Evolutionary conservation across 1,140 invertebrate genomes (phyloP), one percentile per base, ranked within the genome.

Genomic region (Rhynchophorus ferrugineus): DNA sequence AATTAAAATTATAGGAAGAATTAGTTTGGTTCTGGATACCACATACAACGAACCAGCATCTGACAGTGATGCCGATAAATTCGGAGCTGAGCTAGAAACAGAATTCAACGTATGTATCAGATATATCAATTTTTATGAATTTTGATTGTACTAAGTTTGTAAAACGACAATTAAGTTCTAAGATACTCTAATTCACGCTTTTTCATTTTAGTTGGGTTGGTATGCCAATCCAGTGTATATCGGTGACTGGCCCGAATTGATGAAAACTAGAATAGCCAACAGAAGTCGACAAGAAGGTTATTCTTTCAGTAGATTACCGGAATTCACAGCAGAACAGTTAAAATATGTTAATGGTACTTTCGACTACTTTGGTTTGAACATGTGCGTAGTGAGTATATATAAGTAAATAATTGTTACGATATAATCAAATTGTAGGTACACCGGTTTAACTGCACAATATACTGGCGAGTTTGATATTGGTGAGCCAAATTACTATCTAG

Each of bases 231-330:
- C 81, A 0, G 77, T 58, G 11, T 58, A 46, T 18, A 9, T 44
- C 2, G 52, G 52, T 19, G 77, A 82, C 49, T 85, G 83, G 61
- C 80, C 81, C 1, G 59, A 66, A 49, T 59, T 78, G 0, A 73
- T 84, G 62, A 75, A 73, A 22, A 58, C 69, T 1, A 58, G 63
- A 3, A 66, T 85, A n/a, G 79, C 80, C 2, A 63, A 63, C 9
- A 71, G 73, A 49, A 78, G 77, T 57, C 50, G 52, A 38, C 59
- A 57, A 1, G 76, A 78, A 59, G 73, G 74, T 44, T 76, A 67
- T 5, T 50, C 56, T 0, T 64, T 65, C 22, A 83, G 82, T 3
- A 71, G 81, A 29, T 65, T 84, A 17, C 79, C 79, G 0, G 71
- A 13, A 77, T 84, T 48, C 78, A 77, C 66, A 74, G 74, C 0